Conservation (phyloP, 1,140 invertebrate genomes). For the Tetramorium simillimum region DNA sequence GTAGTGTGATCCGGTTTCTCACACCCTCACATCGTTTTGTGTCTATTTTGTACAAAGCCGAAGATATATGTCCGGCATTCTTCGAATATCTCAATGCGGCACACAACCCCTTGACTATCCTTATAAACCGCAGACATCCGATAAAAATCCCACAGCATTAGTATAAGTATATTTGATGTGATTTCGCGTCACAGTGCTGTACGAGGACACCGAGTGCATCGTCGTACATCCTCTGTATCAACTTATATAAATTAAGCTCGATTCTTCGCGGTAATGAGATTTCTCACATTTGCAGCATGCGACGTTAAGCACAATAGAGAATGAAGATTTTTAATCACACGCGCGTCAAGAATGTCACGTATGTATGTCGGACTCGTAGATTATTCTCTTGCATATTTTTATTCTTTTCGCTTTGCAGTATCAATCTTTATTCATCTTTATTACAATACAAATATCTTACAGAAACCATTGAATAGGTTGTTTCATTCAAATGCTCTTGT, state of each 20-base stretch:
- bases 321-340: constrained; percentile 40
- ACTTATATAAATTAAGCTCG: constrained; percentile 74
- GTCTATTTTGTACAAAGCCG: constrained; percentile 61
- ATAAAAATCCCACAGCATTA: constrained; percentile 37
- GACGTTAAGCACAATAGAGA: constrained; percentile 29
- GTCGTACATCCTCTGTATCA: constrained; percentile 15
- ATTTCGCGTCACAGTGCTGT: not conserved
- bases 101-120: not conserved
- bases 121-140: constrained; percentile 42
- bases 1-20: constrained; percentile 7
- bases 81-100: constrained; percentile 53
- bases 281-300: constrained; percentile 10
- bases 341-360: constrained; percentile 25
- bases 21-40: constrained; percentile 3
- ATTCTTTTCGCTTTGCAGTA: not conserved
- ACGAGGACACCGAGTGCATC: not conserved
- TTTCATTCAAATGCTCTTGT: not conserved
- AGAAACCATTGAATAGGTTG: no score
- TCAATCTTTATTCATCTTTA: not conserved
- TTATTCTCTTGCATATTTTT: not conserved
- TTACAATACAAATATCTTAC: constrained; percentile 13
- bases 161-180: not conserved
- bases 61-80: constrained; percentile 52
- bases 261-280: constrained; percentile 66
- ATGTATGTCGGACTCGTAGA: constrained; percentile 5